phyloP scores from a whole-genome alignment of 2,113 vertebrate species.

The Gallinago paraguaiae region DNA sequence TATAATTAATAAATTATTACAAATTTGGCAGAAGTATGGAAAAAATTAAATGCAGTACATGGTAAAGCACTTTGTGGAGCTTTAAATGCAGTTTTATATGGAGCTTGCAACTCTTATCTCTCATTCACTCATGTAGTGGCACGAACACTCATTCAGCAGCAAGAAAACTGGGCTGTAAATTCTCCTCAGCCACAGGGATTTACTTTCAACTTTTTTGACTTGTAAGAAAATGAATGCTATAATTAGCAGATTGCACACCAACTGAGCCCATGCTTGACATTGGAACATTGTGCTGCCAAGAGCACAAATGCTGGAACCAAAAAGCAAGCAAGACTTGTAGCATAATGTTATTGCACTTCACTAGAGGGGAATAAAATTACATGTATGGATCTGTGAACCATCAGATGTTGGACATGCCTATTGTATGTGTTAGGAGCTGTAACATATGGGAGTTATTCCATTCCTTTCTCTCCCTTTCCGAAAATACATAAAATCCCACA shows the following conservation, averaged over 20 bases:
- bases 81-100: not conserved
- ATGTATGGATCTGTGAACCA: not conserved
- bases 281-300: not conserved
- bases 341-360: not conserved
- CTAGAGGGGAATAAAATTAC: not conserved
- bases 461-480: not conserved
- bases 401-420: not conserved
- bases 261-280: fast-evolving
- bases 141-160: not conserved
- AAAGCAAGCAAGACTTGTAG: not conserved
- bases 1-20: not conserved
- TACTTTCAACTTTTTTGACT: not conserved
- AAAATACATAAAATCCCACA: not conserved
- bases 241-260: not conserved
- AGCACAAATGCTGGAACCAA: not conserved
- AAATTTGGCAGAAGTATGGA: not conserved
- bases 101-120: not conserved
- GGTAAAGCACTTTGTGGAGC: not conserved
- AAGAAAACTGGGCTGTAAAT: not conserved
- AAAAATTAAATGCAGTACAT: not conserved
- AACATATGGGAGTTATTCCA: not conserved
- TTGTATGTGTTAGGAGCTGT: not conserved
- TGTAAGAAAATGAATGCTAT: not conserved
- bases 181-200: not conserved
- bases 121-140: fast-evolving